phyloP scores from a whole-genome alignment of 2,113 vertebrate species.

The Tychaedon coryphoeus region DNA sequence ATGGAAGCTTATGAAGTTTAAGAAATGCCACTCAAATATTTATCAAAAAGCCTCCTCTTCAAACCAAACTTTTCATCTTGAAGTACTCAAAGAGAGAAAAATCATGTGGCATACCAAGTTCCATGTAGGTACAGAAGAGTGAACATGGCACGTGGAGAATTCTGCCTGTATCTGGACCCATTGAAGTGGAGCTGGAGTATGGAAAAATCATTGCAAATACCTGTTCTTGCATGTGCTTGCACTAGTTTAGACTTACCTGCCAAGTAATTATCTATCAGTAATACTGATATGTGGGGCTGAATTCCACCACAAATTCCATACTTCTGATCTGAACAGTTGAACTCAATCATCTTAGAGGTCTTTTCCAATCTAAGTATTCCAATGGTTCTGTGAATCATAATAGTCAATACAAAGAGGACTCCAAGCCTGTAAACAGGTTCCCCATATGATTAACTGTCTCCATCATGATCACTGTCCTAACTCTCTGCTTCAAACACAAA shows the following conservation, averaged over 20 bases:
- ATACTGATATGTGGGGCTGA: not conserved
- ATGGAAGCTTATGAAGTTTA: not conserved
- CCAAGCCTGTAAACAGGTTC: not conserved
- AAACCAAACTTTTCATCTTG: not conserved
- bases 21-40: not conserved
- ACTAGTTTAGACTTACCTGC: not conserved
- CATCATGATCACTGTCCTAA: not conserved
- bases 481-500: not conserved
- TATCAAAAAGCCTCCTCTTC: not conserved
- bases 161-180: not conserved
- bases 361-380: not conserved
- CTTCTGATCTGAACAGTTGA: not conserved
- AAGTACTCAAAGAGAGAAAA: not conserved
- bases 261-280: not conserved
- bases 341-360: not conserved
- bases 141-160: accelerated
- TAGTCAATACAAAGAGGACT: not conserved
- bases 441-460: accelerated
- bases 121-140: not conserved
- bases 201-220: not conserved
- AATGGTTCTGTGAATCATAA: not conserved
- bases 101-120: not conserved
- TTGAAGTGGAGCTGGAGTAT: not conserved
- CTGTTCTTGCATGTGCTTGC: not conserved
- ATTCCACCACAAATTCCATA: not conserved